Conservation (phyloP, 2,797 vertebrate genomes). For the Mormyrops attenuatus region DNA sequence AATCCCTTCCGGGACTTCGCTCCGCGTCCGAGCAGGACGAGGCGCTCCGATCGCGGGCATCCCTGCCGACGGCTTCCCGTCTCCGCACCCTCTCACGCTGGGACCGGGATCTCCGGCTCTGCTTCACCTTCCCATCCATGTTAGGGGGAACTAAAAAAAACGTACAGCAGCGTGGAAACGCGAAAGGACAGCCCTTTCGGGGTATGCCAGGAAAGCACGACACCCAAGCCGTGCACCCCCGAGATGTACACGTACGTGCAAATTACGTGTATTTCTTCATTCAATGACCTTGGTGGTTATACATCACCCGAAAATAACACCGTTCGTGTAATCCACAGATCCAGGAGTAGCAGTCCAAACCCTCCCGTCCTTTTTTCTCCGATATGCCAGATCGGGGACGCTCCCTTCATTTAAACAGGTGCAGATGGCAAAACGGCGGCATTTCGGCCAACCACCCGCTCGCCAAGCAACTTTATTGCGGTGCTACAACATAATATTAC, state of each 20-base stretch:
- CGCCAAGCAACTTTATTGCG: conserved; percentile 72
- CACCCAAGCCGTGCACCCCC: conserved; percentile 37
- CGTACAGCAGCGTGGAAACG: conserved; percentile 24
- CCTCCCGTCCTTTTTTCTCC: conserved; percentile 50
- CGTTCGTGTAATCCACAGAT: conserved; percentile 55
- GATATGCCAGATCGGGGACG: conserved; percentile 50
- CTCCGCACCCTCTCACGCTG: conserved; percentile 82
- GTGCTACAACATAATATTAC: conserved; percentile 44
- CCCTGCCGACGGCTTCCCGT: conserved; percentile 72
- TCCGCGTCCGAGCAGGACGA: conserved; percentile 85
- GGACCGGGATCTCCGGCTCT: conserved; percentile 80
- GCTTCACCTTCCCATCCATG: conserved; percentile 87
- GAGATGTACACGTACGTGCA: conserved; percentile 39
- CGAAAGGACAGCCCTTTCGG: conserved; percentile 37
- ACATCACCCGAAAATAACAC: conserved; percentile 58
- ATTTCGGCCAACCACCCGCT: conserved; percentile 46
- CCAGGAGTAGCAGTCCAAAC: conserved; percentile 47
- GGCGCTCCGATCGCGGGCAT: conserved; percentile 74
- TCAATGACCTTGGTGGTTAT: conserved; percentile 65
- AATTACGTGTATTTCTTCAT: conserved; percentile 49
- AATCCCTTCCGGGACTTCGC: conserved; percentile 76
- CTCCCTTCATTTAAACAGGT: conserved; percentile 36
- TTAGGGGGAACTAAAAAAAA: conserved; percentile 52
- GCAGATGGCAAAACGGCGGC: conserved; percentile 18
- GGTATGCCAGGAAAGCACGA: conserved; percentile 45